Evolutionary conservation across 2,113 vertebrate species (phyloP), one percentile per base, ranked within the genome.

Genomic region (Heliornis fulica): DNA sequence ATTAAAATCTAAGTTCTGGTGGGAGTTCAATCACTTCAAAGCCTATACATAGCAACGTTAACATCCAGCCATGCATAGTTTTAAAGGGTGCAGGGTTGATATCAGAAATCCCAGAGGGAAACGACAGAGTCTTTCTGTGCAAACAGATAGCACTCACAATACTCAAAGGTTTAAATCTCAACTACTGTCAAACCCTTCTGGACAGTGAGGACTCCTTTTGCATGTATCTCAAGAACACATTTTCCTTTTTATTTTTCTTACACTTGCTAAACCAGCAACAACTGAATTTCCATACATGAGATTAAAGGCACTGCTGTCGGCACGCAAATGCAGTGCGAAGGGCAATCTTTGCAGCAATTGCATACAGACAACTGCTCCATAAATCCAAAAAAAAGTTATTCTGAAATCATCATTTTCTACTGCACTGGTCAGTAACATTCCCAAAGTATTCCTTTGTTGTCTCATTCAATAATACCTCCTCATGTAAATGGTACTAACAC

Each of bases 1-100:
- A 97, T 97, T 97, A 96, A 97, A 96, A 97, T 92, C 94, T 91
- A 93, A 94, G 63, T 95, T 96, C 93, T 93, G 56, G 61, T 89
- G 93, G 94, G 96, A 94, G 91, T 85, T 97, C 92, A 96, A 87
- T 96, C 89, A 96, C 95, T 96, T 97, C 94, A 96, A 97, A 97
- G 97, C 79, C 90, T 93, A 84, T 70, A 96, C 82, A 80, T 40
- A 96, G 95, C 76, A 96, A 93, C 87, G 85, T 81, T 93, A 96
- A 78, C 90, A 96, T 97, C 93, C 71, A 95, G 87, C 77, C 90
- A 90, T 76, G 95, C 69, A 81, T 60, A 74, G 90, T 91, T 97
- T 92, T 94, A 92, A 93, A 78, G 68, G 88, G 59, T 2, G 22
- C 68, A 87, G 80, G 78, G 41, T 87, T 95, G 81, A 59, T 53